Percentiles rank a stretch among this genome's conserved stretches.
phyloP scores from a whole-genome alignment of 2,797 vertebrate species.

The Rhinatrema bivittatum region DNA sequence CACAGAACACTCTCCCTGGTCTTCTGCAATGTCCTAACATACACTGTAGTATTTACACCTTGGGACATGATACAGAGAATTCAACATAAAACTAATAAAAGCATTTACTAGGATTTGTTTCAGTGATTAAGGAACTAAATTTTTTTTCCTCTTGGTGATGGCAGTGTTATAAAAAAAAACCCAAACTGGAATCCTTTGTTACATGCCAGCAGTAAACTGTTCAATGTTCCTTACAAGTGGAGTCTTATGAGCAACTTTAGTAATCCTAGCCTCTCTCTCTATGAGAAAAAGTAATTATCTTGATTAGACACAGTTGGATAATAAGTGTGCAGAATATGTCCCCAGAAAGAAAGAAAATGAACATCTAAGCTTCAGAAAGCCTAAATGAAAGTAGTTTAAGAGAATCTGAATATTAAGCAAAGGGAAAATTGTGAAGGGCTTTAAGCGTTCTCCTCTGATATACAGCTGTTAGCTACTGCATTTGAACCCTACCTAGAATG shows the following conservation, averaged over 20 bases:
- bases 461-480: no score
- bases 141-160: no score
- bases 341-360: background rate
- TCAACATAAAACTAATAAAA: no score
- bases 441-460: no score
- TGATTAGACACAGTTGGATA: background rate
- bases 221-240: background rate
- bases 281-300: background rate
- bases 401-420: background rate
- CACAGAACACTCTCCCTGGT: no score
- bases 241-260: background rate
- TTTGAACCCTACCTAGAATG: no score
- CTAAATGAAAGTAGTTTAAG: background rate
- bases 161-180: no score
- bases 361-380: background rate
- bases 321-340: background rate
- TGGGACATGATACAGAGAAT: no score
- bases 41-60: background rate
- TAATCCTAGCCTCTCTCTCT: background rate
- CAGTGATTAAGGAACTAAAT: no score
- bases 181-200: background rate
- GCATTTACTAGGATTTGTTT: no score
- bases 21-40: background rate
- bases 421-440: background rate
- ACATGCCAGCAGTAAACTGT: background rate